Evolutionary conservation across 2,888 invertebrate species (phyloP), one percentile per base, ranked within the genome.

Genomic region (Agrochola circellaris): DNA sequence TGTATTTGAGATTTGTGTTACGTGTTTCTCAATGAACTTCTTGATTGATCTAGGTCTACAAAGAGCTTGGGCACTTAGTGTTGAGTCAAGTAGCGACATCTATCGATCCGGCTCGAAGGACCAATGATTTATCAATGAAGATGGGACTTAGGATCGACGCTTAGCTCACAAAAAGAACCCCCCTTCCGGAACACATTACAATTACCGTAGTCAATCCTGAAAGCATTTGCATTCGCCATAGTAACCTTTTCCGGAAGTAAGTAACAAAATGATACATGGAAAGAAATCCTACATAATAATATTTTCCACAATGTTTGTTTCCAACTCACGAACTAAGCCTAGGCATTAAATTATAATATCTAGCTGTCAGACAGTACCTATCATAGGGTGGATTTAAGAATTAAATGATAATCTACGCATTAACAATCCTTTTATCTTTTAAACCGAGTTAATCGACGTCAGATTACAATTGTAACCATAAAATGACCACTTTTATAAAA

Each of bases 361-460:
- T 42, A 58, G n/a, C 60, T 54, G 84, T 56, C 48, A 79, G 84
- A 54, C 79, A 69, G 51, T 34, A 65, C 38, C 15, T 66, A 81
- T 66, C 38, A 83, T 26, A 60, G 45, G 45, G 17, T 65, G 75
- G 68, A 64, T 82, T 71, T 61, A 54, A 51, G 73, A 72, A 78
- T 83, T 78, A 65, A 69, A 62, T 78, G 79, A 83, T 83, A 86
- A 74, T 30, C 17, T 15, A 61, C 51, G 72, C 38, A 82, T 82
- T 74, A 68, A 66, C 8, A 60, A 54, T 45, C 0, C 5, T 26
- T 67, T 38, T 86, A 83, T 77, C 54, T 66, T 83, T 66, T 72
- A 74, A 83, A 83, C 71, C 71, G 1, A 4, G 38, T 69, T 83
- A 86, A 86, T 78, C 86, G 65, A 26, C 17, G 30, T 8, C 6